phyloP scores from a whole-genome alignment of 2,797 vertebrate genomes.

The Helarctos malayanus region DNA sequence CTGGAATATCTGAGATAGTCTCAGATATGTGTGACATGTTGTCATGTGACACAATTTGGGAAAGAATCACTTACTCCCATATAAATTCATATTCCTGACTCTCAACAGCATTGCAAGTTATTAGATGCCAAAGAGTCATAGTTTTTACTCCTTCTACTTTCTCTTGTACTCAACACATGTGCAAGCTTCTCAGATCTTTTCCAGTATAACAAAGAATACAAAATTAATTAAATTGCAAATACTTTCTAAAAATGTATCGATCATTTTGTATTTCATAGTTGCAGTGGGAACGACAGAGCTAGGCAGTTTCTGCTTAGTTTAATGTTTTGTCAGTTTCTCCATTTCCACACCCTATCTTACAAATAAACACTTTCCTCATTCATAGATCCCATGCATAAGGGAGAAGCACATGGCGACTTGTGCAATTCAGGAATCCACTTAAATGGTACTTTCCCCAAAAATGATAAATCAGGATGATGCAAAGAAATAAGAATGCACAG shows the following conservation, averaged over 20 bases:
- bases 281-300: not conserved
- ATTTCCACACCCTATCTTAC: not conserved
- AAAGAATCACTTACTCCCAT: not conserved
- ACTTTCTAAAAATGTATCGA: slow-evolving; percentile 11
- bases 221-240: slow-evolving; percentile 24
- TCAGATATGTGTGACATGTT: not conserved
- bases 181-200: not conserved
- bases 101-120: not conserved
- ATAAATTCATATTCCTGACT: not conserved
- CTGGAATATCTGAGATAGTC: not conserved
- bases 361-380: not conserved
- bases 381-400: not conserved
- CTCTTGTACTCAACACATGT: not conserved
- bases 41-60: not conserved
- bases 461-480: slow-evolving; percentile 61
- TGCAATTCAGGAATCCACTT: slow-evolving; percentile 63
- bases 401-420: slow-evolving; percentile 10
- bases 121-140: not conserved
- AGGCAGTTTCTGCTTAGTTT: not conserved
- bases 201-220: not conserved
- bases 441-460: slow-evolving; percentile 62
- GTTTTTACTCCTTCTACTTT: not conserved
- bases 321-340: slow-evolving; percentile 5
- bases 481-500: slow-evolving; percentile 60
- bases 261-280: slow-evolving; percentile 8